Percentiles rank a stretch among this genome's conserved stretches.
Evolutionary conservation across 2,888 invertebrate species (phyloP).

Genomic region (Conchocele bisecta): DNA sequence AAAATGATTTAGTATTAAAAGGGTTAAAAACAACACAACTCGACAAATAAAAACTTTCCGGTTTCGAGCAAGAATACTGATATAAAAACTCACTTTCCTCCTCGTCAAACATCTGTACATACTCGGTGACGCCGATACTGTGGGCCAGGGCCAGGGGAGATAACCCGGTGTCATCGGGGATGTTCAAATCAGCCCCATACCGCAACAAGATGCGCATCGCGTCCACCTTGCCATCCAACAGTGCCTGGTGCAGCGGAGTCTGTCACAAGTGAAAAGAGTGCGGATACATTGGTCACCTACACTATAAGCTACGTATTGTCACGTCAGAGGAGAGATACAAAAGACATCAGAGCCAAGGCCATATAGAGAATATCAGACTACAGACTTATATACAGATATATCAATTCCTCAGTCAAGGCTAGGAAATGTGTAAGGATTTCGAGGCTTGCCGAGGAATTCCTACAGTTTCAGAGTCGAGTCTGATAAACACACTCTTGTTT

Average conservation of each 20-base stretch:
- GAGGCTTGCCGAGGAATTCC: too few species aligned
- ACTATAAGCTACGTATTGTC: background rate
- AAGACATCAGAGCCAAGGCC: too few species aligned
- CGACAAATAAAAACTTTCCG: too few species aligned
- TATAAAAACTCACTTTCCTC: constrained; percentile 65
- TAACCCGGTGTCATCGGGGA: constrained; percentile 63
- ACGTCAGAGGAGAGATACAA: too few species aligned
- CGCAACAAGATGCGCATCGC: constrained; percentile 64
- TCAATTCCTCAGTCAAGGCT: too few species aligned
- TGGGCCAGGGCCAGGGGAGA: constrained; percentile 67
- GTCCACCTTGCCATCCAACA: constrained; percentile 68
- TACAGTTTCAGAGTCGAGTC: too few species aligned
- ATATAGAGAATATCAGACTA: too few species aligned
- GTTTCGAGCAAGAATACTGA: background rate
- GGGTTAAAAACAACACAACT: too few species aligned
- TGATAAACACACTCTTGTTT: too few species aligned
- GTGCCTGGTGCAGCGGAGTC: constrained; percentile 75
- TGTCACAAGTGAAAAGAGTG: constrained; percentile 31
- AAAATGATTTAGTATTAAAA: too few species aligned
- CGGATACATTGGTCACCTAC: background rate
- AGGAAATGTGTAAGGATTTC: too few species aligned
- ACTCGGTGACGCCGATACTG: constrained; percentile 56
- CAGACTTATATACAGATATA: too few species aligned
- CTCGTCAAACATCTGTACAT: constrained; percentile 57
- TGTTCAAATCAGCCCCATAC: constrained; percentile 67